A percentile compares a stretch with the other conserved stretches of the same genome.
Conservation (phyloP, 2,888 invertebrate genomes). For the Meganola albula region DNA sequence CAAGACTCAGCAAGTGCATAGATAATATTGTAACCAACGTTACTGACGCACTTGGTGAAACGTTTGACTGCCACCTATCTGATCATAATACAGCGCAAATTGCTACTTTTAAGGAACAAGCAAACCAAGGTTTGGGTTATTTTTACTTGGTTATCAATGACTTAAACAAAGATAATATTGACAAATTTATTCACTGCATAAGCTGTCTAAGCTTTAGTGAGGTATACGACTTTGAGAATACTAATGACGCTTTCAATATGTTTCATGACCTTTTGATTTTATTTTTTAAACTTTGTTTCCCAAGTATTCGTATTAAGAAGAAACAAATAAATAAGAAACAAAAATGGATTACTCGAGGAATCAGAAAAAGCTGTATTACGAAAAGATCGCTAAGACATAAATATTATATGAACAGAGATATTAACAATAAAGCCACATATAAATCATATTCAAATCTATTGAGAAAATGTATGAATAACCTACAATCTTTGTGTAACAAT, state of each 20-base stretch:
- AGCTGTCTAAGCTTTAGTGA: neutral
- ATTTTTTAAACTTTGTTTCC: conserved; percentile 4
- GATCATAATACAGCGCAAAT: conserved; percentile 4
- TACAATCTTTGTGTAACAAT: too few species aligned
- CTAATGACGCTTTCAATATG: neutral
- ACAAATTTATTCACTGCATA: conserved; percentile 3
- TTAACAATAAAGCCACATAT: neutral
- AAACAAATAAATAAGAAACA: neutral
- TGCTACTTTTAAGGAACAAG: neutral
- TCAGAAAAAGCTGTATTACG: neutral
- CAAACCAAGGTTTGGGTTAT: neutral
- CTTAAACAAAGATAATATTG: too few species aligned
- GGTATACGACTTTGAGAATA: neutral
- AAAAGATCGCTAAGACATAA: conserved; percentile 1
- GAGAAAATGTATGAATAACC: too few species aligned
- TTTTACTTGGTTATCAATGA: neutral
- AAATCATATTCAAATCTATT: too few species aligned
- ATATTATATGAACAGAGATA: neutral
- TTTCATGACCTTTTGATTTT: neutral
- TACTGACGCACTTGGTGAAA: too few species aligned
- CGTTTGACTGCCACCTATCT: neutral
- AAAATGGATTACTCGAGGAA: conserved; percentile 1
- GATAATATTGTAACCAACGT: too few species aligned
- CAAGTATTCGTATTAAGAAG: too few species aligned
- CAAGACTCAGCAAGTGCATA: neutral